These are phyloP conservation scores for Trachymyrmex cornetzi DNA, from an alignment of 1,140 invertebrate species.

Conservation along the genomic window DNA sequence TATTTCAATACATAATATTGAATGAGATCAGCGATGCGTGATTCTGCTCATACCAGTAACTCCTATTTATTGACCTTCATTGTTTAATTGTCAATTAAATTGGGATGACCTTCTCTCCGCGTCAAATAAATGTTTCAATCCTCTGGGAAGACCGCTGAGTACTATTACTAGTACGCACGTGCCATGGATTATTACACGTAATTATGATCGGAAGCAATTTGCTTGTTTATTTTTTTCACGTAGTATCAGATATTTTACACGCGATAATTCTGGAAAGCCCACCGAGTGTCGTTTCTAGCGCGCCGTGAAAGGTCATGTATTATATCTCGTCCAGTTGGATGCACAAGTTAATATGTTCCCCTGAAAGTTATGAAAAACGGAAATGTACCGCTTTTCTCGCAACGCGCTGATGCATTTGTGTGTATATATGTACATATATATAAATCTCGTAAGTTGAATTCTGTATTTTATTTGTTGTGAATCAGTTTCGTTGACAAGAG, in stretches of 20 bases:
- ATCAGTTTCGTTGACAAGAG: not conserved
- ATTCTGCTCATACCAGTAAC: constrained; percentile 32
- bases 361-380: constrained; percentile 56
- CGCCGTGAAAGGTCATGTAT: constrained; percentile 63
- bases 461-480: constrained; percentile 14
- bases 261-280: not conserved
- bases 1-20: not conserved
- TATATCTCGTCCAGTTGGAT: constrained; percentile 71
- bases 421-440: constrained; percentile 19
- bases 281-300: constrained; percentile 35
- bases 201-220: constrained; percentile 74
- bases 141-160: constrained; percentile 23
- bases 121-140: constrained; percentile 11
- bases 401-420: not conserved
- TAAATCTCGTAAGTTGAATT: not conserved
- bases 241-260: constrained; percentile 55
- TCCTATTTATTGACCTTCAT: constrained; percentile 67
- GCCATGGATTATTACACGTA: constrained; percentile 40
- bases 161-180: constrained; percentile 13
- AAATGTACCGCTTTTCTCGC: constrained; percentile 7
- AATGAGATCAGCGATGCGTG: constrained; percentile 36
- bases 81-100: constrained; percentile 28
- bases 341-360: constrained; percentile 69
- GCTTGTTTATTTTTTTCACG: constrained; percentile 29
- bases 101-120: constrained; percentile 29